Evolutionary conservation across 2,797 vertebrate species (phyloP).

Genomic region (Sandelia bainsii): DNA sequence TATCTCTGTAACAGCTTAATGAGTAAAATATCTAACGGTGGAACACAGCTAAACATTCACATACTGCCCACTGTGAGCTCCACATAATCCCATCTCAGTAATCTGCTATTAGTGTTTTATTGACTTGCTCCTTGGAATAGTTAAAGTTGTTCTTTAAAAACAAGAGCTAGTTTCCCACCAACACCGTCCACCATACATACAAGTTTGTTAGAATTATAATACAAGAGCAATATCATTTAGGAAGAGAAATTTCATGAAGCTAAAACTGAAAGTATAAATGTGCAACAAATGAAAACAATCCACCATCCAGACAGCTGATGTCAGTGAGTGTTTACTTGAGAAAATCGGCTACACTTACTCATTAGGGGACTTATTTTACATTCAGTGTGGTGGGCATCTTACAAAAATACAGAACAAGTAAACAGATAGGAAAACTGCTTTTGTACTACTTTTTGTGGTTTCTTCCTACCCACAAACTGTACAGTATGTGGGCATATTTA

Average conservation of each 20-base stretch:
- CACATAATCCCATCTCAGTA: slow-evolving; percentile 21
- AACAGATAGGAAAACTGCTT: slow-evolving; percentile 32
- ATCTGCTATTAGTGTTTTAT: slow-evolving; percentile 11
- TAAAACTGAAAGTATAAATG: too few species aligned
- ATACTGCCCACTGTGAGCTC: slow-evolving; percentile 50
- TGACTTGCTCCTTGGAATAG: slow-evolving; percentile 11
- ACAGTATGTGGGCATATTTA: slow-evolving; percentile 14
- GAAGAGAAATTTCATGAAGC: slow-evolving; percentile 11
- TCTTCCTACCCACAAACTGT: slow-evolving; percentile 29
- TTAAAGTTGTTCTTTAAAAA: slow-evolving; percentile 25
- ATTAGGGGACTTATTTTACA: slow-evolving; percentile 61
- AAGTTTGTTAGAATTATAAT: slow-evolving; percentile 24
- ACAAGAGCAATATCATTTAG: slow-evolving; percentile 18
- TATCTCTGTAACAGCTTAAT: slow-evolving; percentile 35
- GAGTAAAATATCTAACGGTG: slow-evolving; percentile 28
- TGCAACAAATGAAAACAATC: slow-evolving; percentile 21
- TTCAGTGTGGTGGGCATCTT: slow-evolving; percentile 73
- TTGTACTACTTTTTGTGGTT: too few species aligned
- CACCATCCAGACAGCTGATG: slow-evolving; percentile 14
- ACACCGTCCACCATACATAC: slow-evolving; percentile 36
- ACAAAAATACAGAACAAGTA: slow-evolving; percentile 54
- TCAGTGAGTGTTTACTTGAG: slow-evolving; percentile 22
- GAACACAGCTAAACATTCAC: slow-evolving; percentile 38
- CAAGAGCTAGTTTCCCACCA: background rate
- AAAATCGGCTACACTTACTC: slow-evolving; percentile 37